Evolutionary conservation across 23 tunicate genomes (phyloP), one percentile per base, ranked within the genome.

Genomic region (Styela plicata): DNA sequence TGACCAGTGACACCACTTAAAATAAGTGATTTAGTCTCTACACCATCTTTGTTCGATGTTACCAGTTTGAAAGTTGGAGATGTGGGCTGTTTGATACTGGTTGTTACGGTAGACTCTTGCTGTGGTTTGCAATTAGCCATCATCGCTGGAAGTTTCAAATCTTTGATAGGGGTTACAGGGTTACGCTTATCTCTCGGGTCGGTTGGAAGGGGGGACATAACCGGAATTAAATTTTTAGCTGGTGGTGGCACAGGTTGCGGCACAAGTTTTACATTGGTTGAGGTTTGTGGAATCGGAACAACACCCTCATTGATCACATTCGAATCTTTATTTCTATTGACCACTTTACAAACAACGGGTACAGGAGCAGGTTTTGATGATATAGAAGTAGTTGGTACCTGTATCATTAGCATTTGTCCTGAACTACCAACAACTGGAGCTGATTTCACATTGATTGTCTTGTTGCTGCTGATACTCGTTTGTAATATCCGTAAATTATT

Each of bases 1-100:
- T 82, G 86, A 5, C 97, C 90, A 57, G 89, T 82, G 28, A 91
- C 90, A 67, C 86, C 86, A 37, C 97, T 91, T 5, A 91, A 52
- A 36, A 91, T 83, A 0, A 91, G 66, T 1, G 97, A 91, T 78
- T 91, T 85, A 1, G 84, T 61, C 64, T 79, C 79, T 19, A 34
- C 80, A 1, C 96, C 89, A 52, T 57, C 89, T 37, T 86, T 86
- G 80, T 88, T 86, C 24, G 97, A 86, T 17, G 97, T 83, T 3
- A 85, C 79, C 20, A 91, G 69, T 37, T 91, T 86, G 70, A 91
- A 91, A 27, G 90, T 91, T 1, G 97, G 97, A 33, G 66, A 36
- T 2, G 95, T 17, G 7, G 71, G 71, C 10, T 25, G 31, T 66
- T 66, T 74, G 3, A 34, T 22, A 31, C 28, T 20, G 18, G 66